These are phyloP conservation scores for Rhinatrema bivittatum DNA, from an alignment of 2,797 vertebrate species.

Conservation along the genomic window DNA sequence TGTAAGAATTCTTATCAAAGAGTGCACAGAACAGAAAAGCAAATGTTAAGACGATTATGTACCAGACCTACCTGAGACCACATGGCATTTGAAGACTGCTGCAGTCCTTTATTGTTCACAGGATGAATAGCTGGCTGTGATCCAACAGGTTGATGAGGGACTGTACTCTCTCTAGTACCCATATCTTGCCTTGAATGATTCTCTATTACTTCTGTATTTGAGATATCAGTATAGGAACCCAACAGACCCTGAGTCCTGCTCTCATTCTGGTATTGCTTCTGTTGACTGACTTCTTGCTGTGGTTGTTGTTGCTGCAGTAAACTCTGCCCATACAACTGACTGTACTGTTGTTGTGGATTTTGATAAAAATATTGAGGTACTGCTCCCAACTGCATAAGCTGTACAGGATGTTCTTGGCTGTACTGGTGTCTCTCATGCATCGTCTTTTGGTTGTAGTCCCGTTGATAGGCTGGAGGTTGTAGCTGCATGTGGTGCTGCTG, in stretches of 20 bases:
- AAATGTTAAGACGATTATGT: too few relatives aligned
- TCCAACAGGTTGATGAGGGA: slow-evolving; percentile 47
- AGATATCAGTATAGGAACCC: slow-evolving; percentile 46
- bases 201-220: slow-evolving; percentile 38
- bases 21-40: too few relatives aligned
- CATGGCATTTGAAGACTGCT: slow-evolving; percentile 44
- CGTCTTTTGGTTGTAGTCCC: slow-evolving; percentile 50
- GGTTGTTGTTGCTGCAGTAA: slow-evolving; percentile 44
- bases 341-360: slow-evolving; percentile 53
- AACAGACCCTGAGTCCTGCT: slow-evolving; percentile 34
- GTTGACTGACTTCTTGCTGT: slow-evolving; percentile 25
- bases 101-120: slow-evolving; percentile 47
- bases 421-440: slow-evolving; percentile 52
- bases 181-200: slow-evolving; percentile 30
- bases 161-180: slow-evolving; percentile 27
- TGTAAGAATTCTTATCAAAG: too few relatives aligned
- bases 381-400: slow-evolving; percentile 63
- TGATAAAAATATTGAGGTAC: slow-evolving; percentile 64
- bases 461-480: slow-evolving; percentile 51
- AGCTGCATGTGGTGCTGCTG: slow-evolving; percentile 52
- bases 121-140: slow-evolving; percentile 42
- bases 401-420: slow-evolving; percentile 55
- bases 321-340: slow-evolving; percentile 56
- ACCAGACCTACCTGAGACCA: slow-evolving; percentile 73
- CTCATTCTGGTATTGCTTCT: slow-evolving; percentile 52